A percentile compares a stretch with the other conserved stretches of the same genome.
Evolutionary conservation across 2,888 invertebrate genomes (phyloP).

Genomic region (Yponomeuta sedellus): DNA sequence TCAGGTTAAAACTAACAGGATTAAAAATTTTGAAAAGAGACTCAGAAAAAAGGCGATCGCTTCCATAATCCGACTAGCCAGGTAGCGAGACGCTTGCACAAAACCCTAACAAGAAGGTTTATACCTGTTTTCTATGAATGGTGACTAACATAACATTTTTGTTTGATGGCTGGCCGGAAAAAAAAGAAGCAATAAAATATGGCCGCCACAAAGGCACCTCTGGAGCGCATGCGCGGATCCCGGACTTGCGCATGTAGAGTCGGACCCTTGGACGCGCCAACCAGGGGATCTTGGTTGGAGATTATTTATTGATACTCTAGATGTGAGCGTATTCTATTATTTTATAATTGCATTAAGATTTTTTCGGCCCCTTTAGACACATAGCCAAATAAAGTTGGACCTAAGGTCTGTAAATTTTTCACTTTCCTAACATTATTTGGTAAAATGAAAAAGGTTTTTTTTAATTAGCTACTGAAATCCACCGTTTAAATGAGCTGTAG

Average conservation of each 20-base stretch:
- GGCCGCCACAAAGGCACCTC: conserved; percentile 68
- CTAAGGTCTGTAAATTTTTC: no score
- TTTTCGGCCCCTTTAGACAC: no score
- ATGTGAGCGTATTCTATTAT: no score
- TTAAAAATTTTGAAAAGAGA: conserved; percentile 11
- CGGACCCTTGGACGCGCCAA: neutral
- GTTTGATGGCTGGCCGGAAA: conserved; percentile 42
- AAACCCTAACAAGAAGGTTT: conserved; percentile 44
- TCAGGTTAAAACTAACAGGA: conserved; percentile 6
- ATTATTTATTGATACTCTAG: neutral
- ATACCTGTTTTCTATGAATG: conserved; percentile 72
- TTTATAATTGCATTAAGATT: no score
- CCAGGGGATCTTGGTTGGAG: neutral
- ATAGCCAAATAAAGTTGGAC: no score
- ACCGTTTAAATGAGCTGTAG: no score
- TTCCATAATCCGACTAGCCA: conserved; percentile 6
- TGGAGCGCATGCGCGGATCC: conserved; percentile 55
- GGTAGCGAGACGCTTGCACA: conserved; percentile 24
- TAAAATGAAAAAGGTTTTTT: no score
- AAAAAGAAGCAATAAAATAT: conserved; percentile 65
- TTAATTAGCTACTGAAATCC: no score
- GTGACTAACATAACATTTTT: conserved; percentile 46
- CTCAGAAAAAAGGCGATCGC: neutral
- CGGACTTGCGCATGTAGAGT: conserved; percentile 57
- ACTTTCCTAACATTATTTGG: no score